phyloP scores from a whole-genome alignment of 35 echinoderm and acorn worm species.

The Strongylocentrotus purpuratus region DNA sequence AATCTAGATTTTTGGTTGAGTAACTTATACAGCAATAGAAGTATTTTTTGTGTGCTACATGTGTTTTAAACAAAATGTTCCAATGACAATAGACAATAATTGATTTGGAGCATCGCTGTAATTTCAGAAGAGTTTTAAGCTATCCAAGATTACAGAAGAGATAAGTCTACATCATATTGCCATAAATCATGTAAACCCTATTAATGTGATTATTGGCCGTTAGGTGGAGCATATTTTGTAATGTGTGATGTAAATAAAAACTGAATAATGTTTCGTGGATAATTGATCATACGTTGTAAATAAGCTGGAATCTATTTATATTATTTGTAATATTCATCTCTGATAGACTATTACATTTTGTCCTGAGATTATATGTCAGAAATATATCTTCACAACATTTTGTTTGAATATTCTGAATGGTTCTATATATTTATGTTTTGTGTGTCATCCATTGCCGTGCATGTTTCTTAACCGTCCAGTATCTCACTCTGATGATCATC shows the following conservation, averaged over 20 bases:
- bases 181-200: background rate
- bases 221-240: background rate
- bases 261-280: background rate
- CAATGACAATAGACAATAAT: background rate
- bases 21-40: background rate
- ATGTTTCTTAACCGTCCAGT: background rate
- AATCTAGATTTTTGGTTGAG: background rate
- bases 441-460: background rate
- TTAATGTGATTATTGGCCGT: background rate
- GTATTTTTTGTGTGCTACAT: background rate
- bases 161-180: background rate
- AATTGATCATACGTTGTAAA: background rate
- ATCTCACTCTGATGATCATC: background rate
- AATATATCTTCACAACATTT: background rate
- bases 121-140: too few relatives aligned
- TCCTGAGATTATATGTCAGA: background rate
- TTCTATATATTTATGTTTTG: background rate
- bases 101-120: too few relatives aligned
- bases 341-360: background rate
- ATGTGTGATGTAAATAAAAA: background rate
- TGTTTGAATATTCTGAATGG: background rate
- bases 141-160: background rate
- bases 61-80: background rate
- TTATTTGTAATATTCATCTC: background rate
- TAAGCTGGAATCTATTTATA: background rate